Percentiles rank a stretch among this genome's conserved stretches.
phyloP scores from a whole-genome alignment of 2,888 invertebrate genomes.

The Drosophila fulvimacula region DNA sequence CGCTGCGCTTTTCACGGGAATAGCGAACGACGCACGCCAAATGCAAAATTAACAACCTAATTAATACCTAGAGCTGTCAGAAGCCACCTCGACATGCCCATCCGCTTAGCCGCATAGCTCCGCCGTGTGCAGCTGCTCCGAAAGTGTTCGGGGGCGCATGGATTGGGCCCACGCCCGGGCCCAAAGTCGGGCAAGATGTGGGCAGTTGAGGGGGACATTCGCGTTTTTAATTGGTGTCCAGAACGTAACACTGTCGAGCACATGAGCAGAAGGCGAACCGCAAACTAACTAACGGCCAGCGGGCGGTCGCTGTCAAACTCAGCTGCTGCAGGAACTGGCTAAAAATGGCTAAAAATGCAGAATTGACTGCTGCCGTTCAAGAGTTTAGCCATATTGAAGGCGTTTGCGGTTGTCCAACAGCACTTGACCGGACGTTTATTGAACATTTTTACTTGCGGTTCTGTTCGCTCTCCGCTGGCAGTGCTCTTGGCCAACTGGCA shows the following conservation, averaged over 20 bases:
- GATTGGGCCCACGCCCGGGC: slow-evolving; percentile 1
- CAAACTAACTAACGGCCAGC: slow-evolving; percentile 76
- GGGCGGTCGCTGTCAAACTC: slow-evolving; percentile 70
- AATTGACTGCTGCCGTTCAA: slow-evolving; percentile 65
- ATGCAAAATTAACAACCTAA: slow-evolving; percentile 84
- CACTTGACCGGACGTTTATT: slow-evolving; percentile 72
- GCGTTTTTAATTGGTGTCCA: slow-evolving; percentile 64
- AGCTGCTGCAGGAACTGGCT: slow-evolving; percentile 56
- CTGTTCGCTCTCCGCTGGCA: slow-evolving; percentile 3
- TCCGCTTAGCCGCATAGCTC: slow-evolving; percentile 27
- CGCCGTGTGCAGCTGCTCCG: slow-evolving; percentile 73
- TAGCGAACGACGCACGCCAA: slow-evolving; percentile 79
- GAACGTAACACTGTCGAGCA: slow-evolving; percentile 47
- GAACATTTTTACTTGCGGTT: slow-evolving; percentile 79
- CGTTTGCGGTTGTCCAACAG: slow-evolving; percentile 66
- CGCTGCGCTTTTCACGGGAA: slow-evolving; percentile 73
- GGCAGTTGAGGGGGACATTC: neutral
- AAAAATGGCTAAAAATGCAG: slow-evolving; percentile 66
- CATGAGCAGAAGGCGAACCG: slow-evolving; percentile 57
- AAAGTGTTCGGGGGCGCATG: slow-evolving; percentile 36
- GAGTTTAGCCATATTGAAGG: slow-evolving; percentile 65
- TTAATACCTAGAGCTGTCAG: slow-evolving; percentile 77
- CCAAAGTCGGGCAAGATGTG: slow-evolving; percentile 16
- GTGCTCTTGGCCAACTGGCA: slow-evolving; percentile 33
- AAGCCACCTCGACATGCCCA: slow-evolving; percentile 46